Conservation (phyloP, 2,113 vertebrate genomes). For the Paradoxurus hermaphroditus region DNA sequence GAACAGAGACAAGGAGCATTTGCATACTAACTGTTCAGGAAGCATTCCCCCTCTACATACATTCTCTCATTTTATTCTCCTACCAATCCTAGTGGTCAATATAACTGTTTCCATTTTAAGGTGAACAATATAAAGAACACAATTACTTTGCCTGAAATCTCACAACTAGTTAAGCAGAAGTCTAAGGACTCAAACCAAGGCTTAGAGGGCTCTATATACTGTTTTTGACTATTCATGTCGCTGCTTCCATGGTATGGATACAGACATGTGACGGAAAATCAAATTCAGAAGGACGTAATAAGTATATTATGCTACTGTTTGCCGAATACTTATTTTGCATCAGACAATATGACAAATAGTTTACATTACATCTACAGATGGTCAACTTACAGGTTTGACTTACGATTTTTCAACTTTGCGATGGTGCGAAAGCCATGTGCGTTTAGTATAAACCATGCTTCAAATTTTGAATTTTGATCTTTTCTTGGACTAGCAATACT, state of each 20-base stretch:
- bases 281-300: neutral
- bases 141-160: neutral
- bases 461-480: neutral
- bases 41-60: neutral
- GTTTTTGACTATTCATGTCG: neutral
- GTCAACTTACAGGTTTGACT: neutral
- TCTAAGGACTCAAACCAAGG: neutral
- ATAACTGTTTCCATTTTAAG: neutral
- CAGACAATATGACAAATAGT: neutral
- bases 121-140: neutral
- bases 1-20: neutral
- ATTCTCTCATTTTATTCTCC: neutral
- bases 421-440: neutral
- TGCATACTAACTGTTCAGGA: neutral
- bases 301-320: neutral
- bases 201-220: neutral
- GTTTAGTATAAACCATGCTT: neutral
- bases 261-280: neutral
- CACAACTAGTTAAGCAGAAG: neutral
- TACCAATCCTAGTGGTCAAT: neutral
- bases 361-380: neutral
- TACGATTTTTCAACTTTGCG: neutral
- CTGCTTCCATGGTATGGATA: neutral
- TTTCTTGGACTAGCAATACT: neutral
- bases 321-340: neutral